These are phyloP conservation scores for Neodon shergylaensis DNA, from an alignment of 2,113 vertebrate species.

Conservation along the genomic window DNA sequence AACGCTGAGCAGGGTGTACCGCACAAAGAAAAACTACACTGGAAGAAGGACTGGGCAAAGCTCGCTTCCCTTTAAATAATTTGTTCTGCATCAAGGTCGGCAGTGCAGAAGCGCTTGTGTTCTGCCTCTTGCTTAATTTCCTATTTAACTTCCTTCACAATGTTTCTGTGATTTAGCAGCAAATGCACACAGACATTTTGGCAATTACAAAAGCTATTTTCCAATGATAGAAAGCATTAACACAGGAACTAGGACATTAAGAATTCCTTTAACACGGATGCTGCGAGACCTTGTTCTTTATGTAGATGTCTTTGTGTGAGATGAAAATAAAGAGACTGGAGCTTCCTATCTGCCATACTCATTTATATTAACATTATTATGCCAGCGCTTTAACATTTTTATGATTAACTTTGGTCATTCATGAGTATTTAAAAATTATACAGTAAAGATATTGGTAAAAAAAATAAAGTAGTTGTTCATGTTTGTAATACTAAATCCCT, in stretches of 20 bases:
- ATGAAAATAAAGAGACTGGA: background rate
- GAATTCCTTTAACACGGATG: constrained; percentile 50
- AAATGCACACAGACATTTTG: constrained; percentile 74
- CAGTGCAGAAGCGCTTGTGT: constrained; percentile 57
- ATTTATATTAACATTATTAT: background rate
- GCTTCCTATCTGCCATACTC: background rate
- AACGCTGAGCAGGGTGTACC: constrained; percentile 6
- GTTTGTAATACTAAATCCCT: background rate
- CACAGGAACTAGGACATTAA: constrained; percentile 45
- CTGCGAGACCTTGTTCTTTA: constrained; percentile 34
- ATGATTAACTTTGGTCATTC: background rate
- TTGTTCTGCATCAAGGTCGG: constrained; percentile 80
- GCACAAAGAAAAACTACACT: constrained; percentile 53
- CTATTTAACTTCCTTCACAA: constrained; percentile 75
- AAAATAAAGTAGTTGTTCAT: background rate
- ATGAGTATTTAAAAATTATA: background rate
- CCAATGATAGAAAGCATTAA: constrained; percentile 68
- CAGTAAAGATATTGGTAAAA: background rate
- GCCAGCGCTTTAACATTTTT: background rate
- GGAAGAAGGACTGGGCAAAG: constrained; percentile 53
- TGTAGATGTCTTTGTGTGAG: constrained; percentile 41
- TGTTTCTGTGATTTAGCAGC: constrained; percentile 74
- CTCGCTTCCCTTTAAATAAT: constrained; percentile 59
- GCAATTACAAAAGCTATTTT: constrained; percentile 78
- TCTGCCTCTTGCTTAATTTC: constrained; percentile 74